Conservation (phyloP, 2,888 invertebrate species). For the Steinernema scapterisci region DNA sequence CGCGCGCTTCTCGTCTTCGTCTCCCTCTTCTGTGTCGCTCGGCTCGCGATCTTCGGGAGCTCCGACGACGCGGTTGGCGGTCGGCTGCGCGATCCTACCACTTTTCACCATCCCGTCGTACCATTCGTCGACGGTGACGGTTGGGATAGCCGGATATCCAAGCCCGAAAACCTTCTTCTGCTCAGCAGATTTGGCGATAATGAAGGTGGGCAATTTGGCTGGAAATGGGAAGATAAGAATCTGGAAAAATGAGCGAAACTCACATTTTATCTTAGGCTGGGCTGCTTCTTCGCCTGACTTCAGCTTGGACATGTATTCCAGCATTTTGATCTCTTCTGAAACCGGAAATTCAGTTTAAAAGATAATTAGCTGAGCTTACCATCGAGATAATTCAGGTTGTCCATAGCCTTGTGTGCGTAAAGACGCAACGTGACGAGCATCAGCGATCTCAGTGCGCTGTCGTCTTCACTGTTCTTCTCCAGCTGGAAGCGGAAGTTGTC, state of each 20-base stretch:
- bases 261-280: neutral
- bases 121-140: constrained; percentile 91
- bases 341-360: constrained; percentile 33
- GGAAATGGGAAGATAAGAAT: neutral
- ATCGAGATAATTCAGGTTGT: constrained; percentile 55
- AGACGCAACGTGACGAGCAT: constrained; percentile 50
- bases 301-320: constrained; percentile 39
- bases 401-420: constrained; percentile 50
- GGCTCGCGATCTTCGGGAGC: constrained; percentile 3
- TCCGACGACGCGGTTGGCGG: constrained; percentile 21
- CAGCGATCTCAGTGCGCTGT: constrained; percentile 46
- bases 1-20: constrained; percentile 51
- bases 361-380: constrained; percentile 37
- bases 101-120: constrained; percentile 83
- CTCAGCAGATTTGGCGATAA: constrained; percentile 83
- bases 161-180: constrained; percentile 91
- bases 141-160: constrained; percentile 91
- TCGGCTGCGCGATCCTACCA: constrained; percentile 69
- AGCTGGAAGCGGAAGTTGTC: constrained; percentile 30
- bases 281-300: constrained; percentile 22
- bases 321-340: constrained; percentile 49
- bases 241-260: neutral
- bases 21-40: constrained; percentile 43
- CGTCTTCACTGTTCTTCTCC: constrained; percentile 41
- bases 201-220: constrained; percentile 75